Percentiles rank a stretch among this genome's conserved stretches.
phyloP scores from a whole-genome alignment of 2,113 vertebrate species.

The Hemibagrus wyckioides region DNA sequence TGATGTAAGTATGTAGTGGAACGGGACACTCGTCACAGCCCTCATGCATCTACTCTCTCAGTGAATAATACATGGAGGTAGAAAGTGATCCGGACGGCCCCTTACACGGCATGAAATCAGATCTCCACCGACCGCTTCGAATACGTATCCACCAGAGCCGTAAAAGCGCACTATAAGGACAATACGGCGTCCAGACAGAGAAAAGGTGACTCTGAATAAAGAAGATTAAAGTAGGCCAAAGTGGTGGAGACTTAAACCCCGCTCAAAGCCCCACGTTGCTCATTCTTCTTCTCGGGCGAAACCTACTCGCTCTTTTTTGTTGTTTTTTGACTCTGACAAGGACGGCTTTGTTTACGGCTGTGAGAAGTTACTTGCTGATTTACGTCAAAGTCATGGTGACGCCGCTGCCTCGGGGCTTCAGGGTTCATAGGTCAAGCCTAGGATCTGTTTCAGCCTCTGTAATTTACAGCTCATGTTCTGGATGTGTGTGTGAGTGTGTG shows the following conservation, averaged over 20 bases:
- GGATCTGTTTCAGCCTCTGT: background rate
- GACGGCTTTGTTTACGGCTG: conserved; percentile 29
- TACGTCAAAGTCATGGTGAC: background rate
- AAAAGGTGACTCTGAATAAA: background rate
- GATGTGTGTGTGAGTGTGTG: no score
- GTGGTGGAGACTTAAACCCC: background rate
- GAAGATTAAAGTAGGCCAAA: background rate
- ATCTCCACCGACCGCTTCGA: conserved; percentile 18
- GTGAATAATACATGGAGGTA: conserved; percentile 45
- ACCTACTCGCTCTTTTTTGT: no score
- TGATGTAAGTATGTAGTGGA: background rate
- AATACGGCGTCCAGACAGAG: background rate
- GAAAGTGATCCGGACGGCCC: conserved; percentile 19
- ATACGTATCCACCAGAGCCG: background rate
- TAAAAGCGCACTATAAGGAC: background rate
- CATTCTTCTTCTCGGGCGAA: conserved; percentile 23
- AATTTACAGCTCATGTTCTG: background rate
- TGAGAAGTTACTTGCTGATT: background rate
- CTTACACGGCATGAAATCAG: conserved; percentile 53
- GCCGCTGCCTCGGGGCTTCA: no score
- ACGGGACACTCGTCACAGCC: background rate
- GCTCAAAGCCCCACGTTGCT: background rate
- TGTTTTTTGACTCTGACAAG: conserved; percentile 7
- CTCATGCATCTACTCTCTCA: background rate
- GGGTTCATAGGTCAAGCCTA: background rate